Evolutionary conservation across 2,113 vertebrate species (phyloP), one percentile per base, ranked within the genome.

Genomic region (Boulengeromyrus knoepffleri): DNA sequence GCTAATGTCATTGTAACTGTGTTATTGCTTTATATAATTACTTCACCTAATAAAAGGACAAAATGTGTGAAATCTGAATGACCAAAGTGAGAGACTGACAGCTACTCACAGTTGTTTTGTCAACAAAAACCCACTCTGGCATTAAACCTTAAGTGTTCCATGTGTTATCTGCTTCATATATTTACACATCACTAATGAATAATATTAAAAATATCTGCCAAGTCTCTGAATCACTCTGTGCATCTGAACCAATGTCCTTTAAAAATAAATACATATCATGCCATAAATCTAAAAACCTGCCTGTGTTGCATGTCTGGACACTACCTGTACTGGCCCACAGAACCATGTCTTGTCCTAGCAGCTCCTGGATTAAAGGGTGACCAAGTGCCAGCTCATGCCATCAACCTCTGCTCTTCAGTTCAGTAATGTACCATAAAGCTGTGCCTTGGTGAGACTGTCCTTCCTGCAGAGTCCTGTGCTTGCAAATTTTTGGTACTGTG

Each of bases 371-470:
- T 70, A 87, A 92, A 93, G 92, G 93, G 85, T 89, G 88, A 92
- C 90, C 50, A 89, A 77, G 56, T 9, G 56, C 87, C 13, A 45
- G 17, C 49, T 49, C 21, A n/a, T 50, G 15, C 62, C 74, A 9
- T 49, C 19, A 17, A 83, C 46, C 47, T n/a, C 13, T 19, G 36
- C 88, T 83, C 92, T 90, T 97, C 95, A 99, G 94, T 99, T 99
- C 90, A 99, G 96, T 92, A 99, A 95, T 17, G 98, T 99, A n/a
- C 99, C 99, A 0, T 99, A 99, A 62, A 99, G 93, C 95, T 99
- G 99, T 91, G 99, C 98, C 95, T 99, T 99, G 90, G 97, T 99
- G 92, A 99, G 97, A 93, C 98, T 99, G 95, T 99, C 98, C 93
- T 99, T 99, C 90, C 98, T 97, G 87, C 96, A 98, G 91, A 99